Percentiles rank a stretch among this genome's conserved stretches.
These are phyloP conservation scores for Eulemur rubriventer DNA, from an alignment of 2,797 vertebrate species.

Conservation along the genomic window DNA sequence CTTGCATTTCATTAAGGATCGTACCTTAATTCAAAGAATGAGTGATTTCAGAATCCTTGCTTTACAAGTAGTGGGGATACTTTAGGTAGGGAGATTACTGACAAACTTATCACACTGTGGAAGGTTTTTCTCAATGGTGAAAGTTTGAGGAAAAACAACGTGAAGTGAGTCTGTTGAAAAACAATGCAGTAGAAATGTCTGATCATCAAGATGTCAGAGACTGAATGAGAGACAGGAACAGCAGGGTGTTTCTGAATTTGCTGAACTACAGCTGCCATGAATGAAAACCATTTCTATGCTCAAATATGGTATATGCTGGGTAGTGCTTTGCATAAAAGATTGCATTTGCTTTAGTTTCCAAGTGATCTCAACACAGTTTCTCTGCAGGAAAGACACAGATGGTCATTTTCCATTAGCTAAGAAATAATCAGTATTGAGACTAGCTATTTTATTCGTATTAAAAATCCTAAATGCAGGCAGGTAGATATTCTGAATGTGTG, in stretches of 20 bases:
- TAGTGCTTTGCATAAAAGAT: neutral
- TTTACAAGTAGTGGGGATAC: neutral
- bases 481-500: neutral
- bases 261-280: neutral
- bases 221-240: neutral
- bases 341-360: neutral
- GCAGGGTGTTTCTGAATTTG: neutral
- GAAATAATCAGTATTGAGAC: neutral
- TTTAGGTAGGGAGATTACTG: neutral
- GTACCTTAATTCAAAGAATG: neutral
- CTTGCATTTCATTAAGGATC: neutral
- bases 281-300: neutral
- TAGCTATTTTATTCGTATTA: neutral
- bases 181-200: neutral
- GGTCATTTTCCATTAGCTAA: neutral
- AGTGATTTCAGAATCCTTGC: neutral
- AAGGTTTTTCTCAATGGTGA: neutral
- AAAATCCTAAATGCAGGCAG: neutral
- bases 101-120: neutral
- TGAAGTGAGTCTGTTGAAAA: neutral
- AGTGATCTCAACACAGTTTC: neutral
- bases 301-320: neutral
- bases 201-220: neutral
- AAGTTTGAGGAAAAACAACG: neutral
- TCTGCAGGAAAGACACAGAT: neutral